phyloP scores from a whole-genome alignment of 2,113 vertebrate species.

The Tupaia chinensis region DNA sequence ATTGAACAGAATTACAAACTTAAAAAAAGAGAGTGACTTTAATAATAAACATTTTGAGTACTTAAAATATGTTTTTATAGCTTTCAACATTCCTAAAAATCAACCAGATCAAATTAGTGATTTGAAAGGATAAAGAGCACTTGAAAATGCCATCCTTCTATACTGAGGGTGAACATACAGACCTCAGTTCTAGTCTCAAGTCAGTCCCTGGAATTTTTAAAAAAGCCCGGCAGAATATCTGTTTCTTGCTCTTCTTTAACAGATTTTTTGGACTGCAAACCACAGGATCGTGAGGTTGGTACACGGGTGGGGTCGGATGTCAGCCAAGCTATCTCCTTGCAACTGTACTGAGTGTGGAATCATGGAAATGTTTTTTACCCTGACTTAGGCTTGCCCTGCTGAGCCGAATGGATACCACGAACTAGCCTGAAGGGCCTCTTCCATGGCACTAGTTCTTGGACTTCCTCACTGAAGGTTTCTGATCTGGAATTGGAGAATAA shows the following conservation, averaged over 20 bases:
- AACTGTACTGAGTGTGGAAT: background rate
- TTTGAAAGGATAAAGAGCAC: background rate
- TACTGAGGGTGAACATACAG: background rate
- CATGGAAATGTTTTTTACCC: background rate
- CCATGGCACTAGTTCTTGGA: fast-evolving
- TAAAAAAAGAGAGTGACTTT: background rate
- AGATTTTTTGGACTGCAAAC: background rate
- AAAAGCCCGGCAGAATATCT: background rate
- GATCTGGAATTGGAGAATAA: background rate
- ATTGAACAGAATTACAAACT: background rate
- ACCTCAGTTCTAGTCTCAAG: background rate
- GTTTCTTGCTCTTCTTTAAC: background rate
- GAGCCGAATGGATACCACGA: fast-evolving
- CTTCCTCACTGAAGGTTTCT: background rate
- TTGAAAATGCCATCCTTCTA: background rate
- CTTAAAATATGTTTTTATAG: background rate
- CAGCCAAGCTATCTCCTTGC: background rate
- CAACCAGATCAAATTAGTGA: background rate
- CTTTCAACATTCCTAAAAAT: background rate
- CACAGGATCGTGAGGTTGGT: background rate
- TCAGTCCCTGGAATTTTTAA: background rate
- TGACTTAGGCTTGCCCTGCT: background rate
- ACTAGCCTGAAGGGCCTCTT: background rate
- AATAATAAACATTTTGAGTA: background rate
- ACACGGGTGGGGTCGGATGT: too few relatives aligned